Evolutionary conservation across 1,140 invertebrate species (phyloP), one percentile per base, ranked within the genome.

Genomic region (Hyposmocoma kahamanoa): DNA sequence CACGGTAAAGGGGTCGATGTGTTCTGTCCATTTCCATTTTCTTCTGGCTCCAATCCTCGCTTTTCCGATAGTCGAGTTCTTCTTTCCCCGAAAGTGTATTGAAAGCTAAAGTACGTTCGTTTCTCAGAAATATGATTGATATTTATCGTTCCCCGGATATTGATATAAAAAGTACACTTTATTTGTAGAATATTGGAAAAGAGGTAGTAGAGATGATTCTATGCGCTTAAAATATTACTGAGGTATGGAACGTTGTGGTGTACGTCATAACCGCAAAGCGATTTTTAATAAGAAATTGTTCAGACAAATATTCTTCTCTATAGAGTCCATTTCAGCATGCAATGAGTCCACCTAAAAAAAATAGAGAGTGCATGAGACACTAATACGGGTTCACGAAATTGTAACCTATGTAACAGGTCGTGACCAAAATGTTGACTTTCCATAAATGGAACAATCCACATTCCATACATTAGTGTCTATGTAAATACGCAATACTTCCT

Each of bases 151-250:
- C n/a, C n/a, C n/a, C n/a, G n/a, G n/a, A n/a, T n/a, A n/a, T n/a
- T n/a, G n/a, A n/a, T n/a, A n/a, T n/a, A n/a, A n/a, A n/a, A n/a
- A n/a, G n/a, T n/a, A n/a, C n/a, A n/a, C n/a, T n/a, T n/a, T n/a
- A 36, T 36, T 17, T 17, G 32, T 36, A n/a, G 32, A 15, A 36
- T 36, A 36, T 36, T 17, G 32, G 18, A 36, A 36, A 26, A 36
- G 18, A 36, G 32, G 18, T n/a, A 17, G 1, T 8, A 8, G 10
- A n/a, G 15, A 36, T 36, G 32, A 36, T 17, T 36, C 11, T n/a
- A 36, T n/a, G 13, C 32, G 32, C 32, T 36, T 36, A 36, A 36
- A 36, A 36, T 36, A 36, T 36, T 36, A 36, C 32, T 36, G 11
- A n/a, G 15, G 10, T 13, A 15, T 17, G 32, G 15, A 17, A 36